Conservation (phyloP, 2,797 vertebrate species). For the Martes flavigula region DNA sequence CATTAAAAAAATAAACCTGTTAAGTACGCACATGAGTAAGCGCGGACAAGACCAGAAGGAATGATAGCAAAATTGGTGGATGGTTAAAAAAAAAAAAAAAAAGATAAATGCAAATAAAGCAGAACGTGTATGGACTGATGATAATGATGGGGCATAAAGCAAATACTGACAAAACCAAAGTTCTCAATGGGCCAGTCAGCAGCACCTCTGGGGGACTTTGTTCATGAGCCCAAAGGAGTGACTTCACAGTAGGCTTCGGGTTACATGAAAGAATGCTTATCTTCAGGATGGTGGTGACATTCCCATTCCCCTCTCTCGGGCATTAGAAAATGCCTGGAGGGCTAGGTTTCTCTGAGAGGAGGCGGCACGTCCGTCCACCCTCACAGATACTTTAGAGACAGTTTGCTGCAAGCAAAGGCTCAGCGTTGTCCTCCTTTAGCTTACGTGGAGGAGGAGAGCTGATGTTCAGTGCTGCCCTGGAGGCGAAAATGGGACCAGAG, state of each 20-base stretch:
- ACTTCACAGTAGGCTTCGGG: too few species aligned
- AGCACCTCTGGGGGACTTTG: not conserved
- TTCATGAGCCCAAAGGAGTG: not conserved
- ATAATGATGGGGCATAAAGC: not conserved
- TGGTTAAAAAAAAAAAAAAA: not conserved
- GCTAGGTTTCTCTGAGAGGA: not conserved
- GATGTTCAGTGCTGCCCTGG: fast-evolving
- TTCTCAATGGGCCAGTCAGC: not conserved
- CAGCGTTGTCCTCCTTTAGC: not conserved
- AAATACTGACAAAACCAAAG: not conserved
- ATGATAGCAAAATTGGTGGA: not conserved
- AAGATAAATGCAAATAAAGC: not conserved
- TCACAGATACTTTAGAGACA: not conserved
- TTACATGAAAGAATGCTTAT: not conserved
- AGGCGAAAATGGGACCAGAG: not conserved
- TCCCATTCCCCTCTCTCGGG: not conserved
- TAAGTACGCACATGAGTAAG: not conserved
- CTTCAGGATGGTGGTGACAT: not conserved
- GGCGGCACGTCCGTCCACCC: fast-evolving
- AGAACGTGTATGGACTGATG: not conserved
- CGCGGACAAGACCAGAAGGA: not conserved
- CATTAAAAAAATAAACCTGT: not conserved
- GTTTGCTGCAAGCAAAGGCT: not conserved
- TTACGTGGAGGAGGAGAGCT: fast-evolving
- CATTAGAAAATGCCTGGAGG: not conserved